Base-by-base conservation (phyloP, 2,797 vertebrate genomes). In the Trichosurus vulpecula region DNA sequence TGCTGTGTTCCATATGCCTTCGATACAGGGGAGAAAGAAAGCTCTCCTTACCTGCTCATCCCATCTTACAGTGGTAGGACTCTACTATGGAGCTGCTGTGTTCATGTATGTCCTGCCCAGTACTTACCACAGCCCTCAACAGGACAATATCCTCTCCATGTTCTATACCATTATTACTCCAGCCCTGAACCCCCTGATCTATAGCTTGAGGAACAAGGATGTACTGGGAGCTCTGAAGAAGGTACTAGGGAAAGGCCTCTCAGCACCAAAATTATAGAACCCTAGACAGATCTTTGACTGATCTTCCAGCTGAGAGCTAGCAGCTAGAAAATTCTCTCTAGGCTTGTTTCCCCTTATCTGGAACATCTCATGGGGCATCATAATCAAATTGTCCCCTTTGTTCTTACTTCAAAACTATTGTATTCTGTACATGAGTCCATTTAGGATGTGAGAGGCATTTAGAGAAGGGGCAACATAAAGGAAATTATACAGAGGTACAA, bases 11-110 rank as follows among this genome's bases (percentile, higher is more conserved):
- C 94, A 54, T 0, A 97, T 98, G 96, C 92, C 95, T 1, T 96
- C 98, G 51, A 97, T 52, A 55, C 95, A 97, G 16, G 97, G 98
- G 0, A 97, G 95, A 52, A 96, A 94, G 92, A 98, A 98, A 94
- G 96, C 98, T 0, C 92, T 98, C 2, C 22, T 98, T 35, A 98
- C 98, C 27, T 98, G 98, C 89, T 98, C 97, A 29, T 98, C 98
- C 6, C 97, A 98, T 57, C 31, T 98, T 41, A 97, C 92, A 35
- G 97, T 98, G 25, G 97, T 98, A 0, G 93, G 93, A 0, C 93
- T 98, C 94, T 98, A 96, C 81, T 98, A 97, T 90, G 98, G 97
- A 41, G 94, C 93, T 22, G 95, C 95, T 90, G 96, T 91, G 0
- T 94, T 98, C 81, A 97, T 96, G 93, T 98, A 97, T 3, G 22